These are phyloP conservation scores for Oenanthe melanoleuca DNA, from an alignment of 2,113 vertebrate species.

Conservation along the genomic window DNA sequence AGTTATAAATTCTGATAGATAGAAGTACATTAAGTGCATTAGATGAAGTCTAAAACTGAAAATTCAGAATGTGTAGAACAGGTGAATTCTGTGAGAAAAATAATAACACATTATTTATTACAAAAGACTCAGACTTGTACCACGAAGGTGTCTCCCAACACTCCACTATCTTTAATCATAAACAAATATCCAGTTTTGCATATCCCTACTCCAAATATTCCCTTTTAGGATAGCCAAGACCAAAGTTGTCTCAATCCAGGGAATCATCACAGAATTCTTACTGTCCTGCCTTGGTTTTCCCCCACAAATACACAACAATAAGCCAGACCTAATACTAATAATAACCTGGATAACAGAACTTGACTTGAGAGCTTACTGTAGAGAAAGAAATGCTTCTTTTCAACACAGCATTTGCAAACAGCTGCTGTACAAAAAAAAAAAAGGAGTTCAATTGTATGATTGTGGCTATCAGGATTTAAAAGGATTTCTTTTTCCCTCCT, in stretches of 20 bases:
- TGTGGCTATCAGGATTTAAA: neutral
- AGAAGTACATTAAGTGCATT: neutral
- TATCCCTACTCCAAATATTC: neutral
- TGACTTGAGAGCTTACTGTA: neutral
- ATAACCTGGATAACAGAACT: neutral
- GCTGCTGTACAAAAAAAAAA: neutral
- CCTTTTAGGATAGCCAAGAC: neutral
- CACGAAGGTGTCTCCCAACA: neutral
- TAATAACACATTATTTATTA: neutral
- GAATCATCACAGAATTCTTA: neutral
- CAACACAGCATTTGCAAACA: neutral
- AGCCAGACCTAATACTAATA: neutral
- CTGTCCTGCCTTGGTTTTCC: neutral
- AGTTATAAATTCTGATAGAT: neutral
- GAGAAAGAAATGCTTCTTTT: neutral
- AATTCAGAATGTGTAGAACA: neutral
- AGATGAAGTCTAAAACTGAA: neutral
- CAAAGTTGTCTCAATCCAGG: neutral
- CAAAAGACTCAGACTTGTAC: neutral
- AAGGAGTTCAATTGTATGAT: neutral
- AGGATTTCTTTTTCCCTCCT: neutral
- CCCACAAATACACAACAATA: neutral
- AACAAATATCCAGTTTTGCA: neutral
- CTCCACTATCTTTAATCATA: neutral
- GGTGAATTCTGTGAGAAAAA: neutral